Conservation (phyloP, 2,888 invertebrate genomes). For the Amblyjoppa fuscipennis region DNA sequence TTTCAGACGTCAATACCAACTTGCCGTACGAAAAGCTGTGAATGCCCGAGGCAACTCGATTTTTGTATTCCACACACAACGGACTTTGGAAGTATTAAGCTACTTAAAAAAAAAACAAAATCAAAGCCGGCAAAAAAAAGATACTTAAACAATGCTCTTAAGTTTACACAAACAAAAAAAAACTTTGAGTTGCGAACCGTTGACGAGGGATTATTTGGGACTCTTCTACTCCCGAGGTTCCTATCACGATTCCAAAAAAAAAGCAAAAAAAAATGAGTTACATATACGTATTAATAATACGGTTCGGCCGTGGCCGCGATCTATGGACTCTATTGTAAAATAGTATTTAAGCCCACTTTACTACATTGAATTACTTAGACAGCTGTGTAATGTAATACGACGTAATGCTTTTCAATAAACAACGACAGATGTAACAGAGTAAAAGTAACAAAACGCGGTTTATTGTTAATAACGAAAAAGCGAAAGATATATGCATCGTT, state of each 20-base stretch:
- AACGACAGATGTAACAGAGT: constrained; percentile 48
- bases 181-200: constrained; percentile 30
- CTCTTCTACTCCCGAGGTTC: constrained; percentile 27
- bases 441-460: constrained; percentile 73
- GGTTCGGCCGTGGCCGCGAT: constrained; percentile 64
- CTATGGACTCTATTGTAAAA: constrained; percentile 77
- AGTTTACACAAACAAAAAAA: constrained; percentile 46
- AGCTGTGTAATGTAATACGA: constrained; percentile 64
- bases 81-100: constrained; percentile 78
- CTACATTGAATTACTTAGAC: constrained; percentile 70
- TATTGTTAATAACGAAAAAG: constrained; percentile 60
- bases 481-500: constrained; percentile 38
- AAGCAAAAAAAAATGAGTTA: constrained; percentile 49
- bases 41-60: constrained; percentile 87
- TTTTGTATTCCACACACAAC: constrained; percentile 85
- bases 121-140: constrained; percentile 56
- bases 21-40: constrained; percentile 97
- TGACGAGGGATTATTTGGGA: constrained; percentile 16
- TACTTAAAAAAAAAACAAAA: constrained; percentile 68
- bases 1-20: constrained; percentile 95
- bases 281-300: constrained; percentile 60
- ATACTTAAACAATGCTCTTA: constrained; percentile 57
- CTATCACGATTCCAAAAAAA: constrained; percentile 6
- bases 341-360: constrained; percentile 81
- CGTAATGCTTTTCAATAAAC: constrained; percentile 66